Base-by-base conservation (phyloP, 1,140 invertebrate genomes). In the Vollenhovia emeryi region DNA sequence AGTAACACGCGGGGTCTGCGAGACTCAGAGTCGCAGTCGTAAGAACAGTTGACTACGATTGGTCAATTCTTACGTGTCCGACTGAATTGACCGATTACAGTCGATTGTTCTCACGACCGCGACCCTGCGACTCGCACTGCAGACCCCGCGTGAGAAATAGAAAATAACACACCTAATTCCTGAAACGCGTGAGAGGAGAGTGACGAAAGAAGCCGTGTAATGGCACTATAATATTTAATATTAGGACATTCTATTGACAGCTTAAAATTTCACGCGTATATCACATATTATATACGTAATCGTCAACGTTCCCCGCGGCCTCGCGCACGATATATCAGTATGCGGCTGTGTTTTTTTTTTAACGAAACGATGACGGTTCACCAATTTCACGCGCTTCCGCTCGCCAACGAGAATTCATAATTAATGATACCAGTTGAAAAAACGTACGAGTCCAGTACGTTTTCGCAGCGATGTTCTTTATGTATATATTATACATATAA, bases 221-320 rank as follows among this genome's bases (percentile, higher is more conserved):
- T 94, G 92, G 93, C 92, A 93, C 92, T 94, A 94, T 94, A 90
- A 92, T 93, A 92, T 92, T 93, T 92, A 91, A 92, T 94, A 90
- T 93, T 93, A 92, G 91, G 93, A 94, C 92, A 94, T 93, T 91
- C 93, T 93, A 64, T 40, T 93, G 92, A 94, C 93, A 94, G 92
- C 92, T 94, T 94, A 93, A 92, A 93, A 90, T 92, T 91, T 87
- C 79, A 84, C 91, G 90, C 86, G 88, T 92, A 91, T 90, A 92
- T 86, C 80, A 91, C 91, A 93, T 93, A 91, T 93, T 92, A 92
- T 86, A 92, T 84, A 92, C 90, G 85, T 87, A 90, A 86, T 79
- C 80, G 87, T 87, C 87, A 90, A 89, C 89, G 71, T 85, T 27
- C 82, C 68, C 55, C 36, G 75, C 84, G 78, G 50, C 83, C 86